Conservation (phyloP, 2,113 vertebrate species). For the Suricata suricatta region DNA sequence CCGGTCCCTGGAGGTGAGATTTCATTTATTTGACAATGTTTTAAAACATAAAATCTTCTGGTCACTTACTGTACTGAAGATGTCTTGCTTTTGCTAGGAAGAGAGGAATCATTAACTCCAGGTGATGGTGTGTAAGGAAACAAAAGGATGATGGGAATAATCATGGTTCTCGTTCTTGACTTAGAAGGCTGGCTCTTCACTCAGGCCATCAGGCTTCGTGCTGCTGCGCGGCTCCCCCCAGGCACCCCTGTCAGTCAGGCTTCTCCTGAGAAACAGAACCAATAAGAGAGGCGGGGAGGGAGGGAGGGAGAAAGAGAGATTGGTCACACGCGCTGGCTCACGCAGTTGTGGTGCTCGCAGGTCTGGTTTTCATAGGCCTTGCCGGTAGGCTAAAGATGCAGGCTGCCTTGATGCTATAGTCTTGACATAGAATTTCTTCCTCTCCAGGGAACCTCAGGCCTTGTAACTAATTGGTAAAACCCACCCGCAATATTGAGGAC, state of each 20-base stretch:
- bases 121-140: not conserved
- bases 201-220: not conserved
- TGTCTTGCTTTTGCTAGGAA: not conserved
- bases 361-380: not conserved
- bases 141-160: not conserved
- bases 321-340: not conserved
- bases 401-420: not conserved
- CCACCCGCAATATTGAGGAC: not conserved
- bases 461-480: not conserved
- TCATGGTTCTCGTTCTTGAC: not conserved
- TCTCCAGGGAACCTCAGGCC: not conserved
- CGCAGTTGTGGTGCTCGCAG: not conserved
- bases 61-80: not conserved
- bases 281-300: not conserved
- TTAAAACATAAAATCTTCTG: not conserved
- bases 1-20: conserved; percentile 94
- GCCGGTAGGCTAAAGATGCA: not conserved
- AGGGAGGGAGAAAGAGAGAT: not conserved
- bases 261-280: not conserved
- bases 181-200: not conserved
- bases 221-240: not conserved
- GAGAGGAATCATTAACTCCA: not conserved
- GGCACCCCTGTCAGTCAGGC: not conserved
- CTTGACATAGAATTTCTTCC: not conserved
- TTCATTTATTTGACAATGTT: not conserved